Evolutionary conservation across 2,797 vertebrate species (phyloP), one percentile per base, ranked within the genome.

Genomic region (Myripristis murdjan): DNA sequence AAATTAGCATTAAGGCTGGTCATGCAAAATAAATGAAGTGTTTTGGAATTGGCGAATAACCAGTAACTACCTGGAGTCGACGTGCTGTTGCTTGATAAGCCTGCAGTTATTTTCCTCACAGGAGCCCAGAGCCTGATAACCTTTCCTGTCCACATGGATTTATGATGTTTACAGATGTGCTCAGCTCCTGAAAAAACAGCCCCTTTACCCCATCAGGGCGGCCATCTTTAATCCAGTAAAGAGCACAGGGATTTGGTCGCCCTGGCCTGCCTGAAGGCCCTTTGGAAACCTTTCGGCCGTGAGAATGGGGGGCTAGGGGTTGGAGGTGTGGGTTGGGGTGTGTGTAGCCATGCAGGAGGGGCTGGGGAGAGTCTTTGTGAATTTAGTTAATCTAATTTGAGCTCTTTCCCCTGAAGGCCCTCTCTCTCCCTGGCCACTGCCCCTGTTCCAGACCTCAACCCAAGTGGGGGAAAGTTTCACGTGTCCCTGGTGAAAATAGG

Each of bases 341-440:
- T 89, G 83, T 87, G 88, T 85, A 87, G 77, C 87, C 73, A 77
- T 90, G 88, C 82, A 87, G 90, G 84, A 87, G 91, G 85, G 87
- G 86, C 84, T 70, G 75, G 85, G 90, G 84, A 87, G 82, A 83
- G 87, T 92, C 91, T 94, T 94, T 94, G 91, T 94, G 90, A 93
- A 92, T 92, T 91, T 91, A 84, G 76, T 87, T 93, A 94, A 93
- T 93, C 91, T 93, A 93, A 94, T 94, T 94, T 93, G 89, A 92
- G 87, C 83, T 89, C 71, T 90, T 84, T 86, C 74, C 84, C 85
- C 88, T 69, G 41, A 79, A 89, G 86, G 76, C 79, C 66, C 73
- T 85, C 59, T 84, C 63, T 70, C 71, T 82, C 77, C 57, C 81
- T 82, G 65, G 64, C 81, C 33, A n/a, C 64, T 83, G 75, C 79